Conservation (phyloP, 2,888 invertebrate species). For the Bombylius discolor region DNA sequence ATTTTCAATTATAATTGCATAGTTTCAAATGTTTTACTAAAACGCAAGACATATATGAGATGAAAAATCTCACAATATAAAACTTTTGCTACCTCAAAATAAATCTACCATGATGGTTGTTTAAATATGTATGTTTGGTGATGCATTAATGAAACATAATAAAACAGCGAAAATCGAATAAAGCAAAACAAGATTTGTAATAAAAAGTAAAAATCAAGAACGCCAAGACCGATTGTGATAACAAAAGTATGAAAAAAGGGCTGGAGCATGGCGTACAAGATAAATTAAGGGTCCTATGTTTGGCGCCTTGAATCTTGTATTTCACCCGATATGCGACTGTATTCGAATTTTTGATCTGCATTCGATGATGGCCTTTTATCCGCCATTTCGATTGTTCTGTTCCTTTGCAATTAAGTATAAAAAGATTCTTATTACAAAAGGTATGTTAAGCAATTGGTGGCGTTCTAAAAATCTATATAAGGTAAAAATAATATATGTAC, state of each 20-base stretch:
- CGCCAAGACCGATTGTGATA: constrained; percentile 7
- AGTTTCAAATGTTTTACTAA: no score
- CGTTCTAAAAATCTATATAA: constrained; percentile 6
- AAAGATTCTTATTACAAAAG: neutral
- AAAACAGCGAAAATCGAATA: no score
- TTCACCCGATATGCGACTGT: neutral
- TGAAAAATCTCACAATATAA: no score
- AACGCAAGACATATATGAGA: no score
- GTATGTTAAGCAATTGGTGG: constrained; percentile 3
- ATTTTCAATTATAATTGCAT: no score
- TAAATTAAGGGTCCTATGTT: constrained; percentile 14
- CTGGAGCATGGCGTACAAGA: constrained; percentile 10
- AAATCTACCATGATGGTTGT: no score
- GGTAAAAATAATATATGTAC: no score
- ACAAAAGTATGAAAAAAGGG: constrained; percentile 12
- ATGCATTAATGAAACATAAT: no score
- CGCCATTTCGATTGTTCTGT: constrained; percentile 8
- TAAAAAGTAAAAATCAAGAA: constrained; percentile 1
- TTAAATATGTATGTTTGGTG: no score
- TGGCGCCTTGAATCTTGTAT: constrained; percentile 13
- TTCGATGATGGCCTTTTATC: constrained; percentile 6
- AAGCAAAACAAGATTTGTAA: no score
- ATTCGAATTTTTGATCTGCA: neutral
- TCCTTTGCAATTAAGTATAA: neutral
- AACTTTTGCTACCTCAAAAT: no score